These are phyloP conservation scores for Mimachlamys varia DNA, from an alignment of 2,888 invertebrate genomes.

Conservation along the genomic window DNA sequence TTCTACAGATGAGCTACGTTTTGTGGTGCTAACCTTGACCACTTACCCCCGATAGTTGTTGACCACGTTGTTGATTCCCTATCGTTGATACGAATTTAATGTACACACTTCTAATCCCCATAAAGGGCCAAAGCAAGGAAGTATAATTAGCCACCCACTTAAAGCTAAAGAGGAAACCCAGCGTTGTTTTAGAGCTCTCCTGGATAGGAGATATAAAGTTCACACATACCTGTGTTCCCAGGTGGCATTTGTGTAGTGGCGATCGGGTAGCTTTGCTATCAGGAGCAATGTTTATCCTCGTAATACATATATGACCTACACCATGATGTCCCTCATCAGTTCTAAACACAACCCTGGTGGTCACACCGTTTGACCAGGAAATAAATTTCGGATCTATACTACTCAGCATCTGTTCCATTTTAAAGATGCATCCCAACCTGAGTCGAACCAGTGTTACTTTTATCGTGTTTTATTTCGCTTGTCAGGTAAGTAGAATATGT, in stretches of 20 bases:
- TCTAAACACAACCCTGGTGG: not conserved
- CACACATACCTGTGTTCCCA: constrained; percentile 42
- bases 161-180: not conserved
- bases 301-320: not conserved
- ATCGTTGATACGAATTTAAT: not conserved
- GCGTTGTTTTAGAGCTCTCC: not conserved
- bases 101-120: no score
- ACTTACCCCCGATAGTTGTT: not conserved
- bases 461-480: not conserved
- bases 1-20: not conserved
- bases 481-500: not conserved
- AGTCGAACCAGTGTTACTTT: not conserved
- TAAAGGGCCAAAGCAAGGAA: not conserved
- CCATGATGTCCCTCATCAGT: not conserved
- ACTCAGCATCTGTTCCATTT: not conserved
- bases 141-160: not conserved
- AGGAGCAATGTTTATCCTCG: not conserved
- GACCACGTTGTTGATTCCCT: not conserved
- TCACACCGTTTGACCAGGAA: not conserved
- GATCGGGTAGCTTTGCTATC: constrained; percentile 12
- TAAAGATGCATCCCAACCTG: not conserved
- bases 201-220: not conserved
- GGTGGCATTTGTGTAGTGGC: not conserved
- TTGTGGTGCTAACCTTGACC: not conserved
- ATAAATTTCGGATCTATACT: not conserved